Percentiles rank a stretch among this genome's conserved stretches.
These are phyloP conservation scores for Zelostemma sp. DNA, from an alignment of 1,140 invertebrate species.

Conservation along the genomic window DNA sequence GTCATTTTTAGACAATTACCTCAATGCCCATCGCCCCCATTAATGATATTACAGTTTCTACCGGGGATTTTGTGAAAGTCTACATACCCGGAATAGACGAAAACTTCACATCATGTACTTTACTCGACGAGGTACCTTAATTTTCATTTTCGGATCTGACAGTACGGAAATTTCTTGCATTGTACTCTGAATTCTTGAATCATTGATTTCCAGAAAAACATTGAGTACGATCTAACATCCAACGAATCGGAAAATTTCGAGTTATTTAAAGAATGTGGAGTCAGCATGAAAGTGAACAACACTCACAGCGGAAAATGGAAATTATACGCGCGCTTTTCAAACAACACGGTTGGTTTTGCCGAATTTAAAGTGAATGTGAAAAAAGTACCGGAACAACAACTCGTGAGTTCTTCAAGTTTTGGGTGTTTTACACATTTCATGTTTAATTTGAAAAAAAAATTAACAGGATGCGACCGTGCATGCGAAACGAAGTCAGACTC, in stretches of 20 bases:
- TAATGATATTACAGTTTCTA: slow-evolving; percentile 10
- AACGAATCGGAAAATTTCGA: not conserved
- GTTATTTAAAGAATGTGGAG: slow-evolving; percentile 28
- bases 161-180: not conserved
- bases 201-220: not conserved
- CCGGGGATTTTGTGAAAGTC: slow-evolving; percentile 22
- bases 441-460: no score
- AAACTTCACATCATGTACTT: slow-evolving; percentile 22
- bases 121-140: slow-evolving; percentile 23
- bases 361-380: slow-evolving; percentile 6
- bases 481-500: slow-evolving; percentile 21
- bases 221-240: not conserved
- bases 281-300: slow-evolving; percentile 24
- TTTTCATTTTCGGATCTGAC: not conserved
- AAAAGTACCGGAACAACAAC: not conserved
- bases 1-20: slow-evolving; percentile 13
- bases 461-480: not conserved
- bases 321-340: slow-evolving; percentile 24
- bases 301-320: slow-evolving; percentile 23
- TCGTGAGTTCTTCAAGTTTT: not conserved
- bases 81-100: slow-evolving; percentile 2
- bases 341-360: slow-evolving; percentile 12
- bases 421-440: no score
- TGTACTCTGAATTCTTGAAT: not conserved
- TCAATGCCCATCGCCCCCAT: not conserved